Evolutionary conservation across 2,797 vertebrate genomes (phyloP), one percentile per base, ranked within the genome.

Genomic region (Neosilurus hyrtlii): DNA sequence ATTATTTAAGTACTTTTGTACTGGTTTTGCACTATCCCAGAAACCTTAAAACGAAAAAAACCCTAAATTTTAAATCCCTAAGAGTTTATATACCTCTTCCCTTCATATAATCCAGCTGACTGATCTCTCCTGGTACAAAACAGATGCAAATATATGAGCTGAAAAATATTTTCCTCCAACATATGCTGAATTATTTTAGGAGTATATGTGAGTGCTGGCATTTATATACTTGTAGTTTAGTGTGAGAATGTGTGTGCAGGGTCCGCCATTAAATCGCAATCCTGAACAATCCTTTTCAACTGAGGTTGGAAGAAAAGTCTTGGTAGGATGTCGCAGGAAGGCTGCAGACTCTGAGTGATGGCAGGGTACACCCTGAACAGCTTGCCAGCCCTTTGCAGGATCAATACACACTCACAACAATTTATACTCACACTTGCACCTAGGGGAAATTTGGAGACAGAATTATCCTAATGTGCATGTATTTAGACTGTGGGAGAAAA

Each of bases 71-170:
- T 56, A 59, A 78, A 78, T 51, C 61, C 10, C 0, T 30, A 76
- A 75, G 61, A 66, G 18, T 57, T 51, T 59, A 24, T 43, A 37
- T 24, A 14, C 14, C n/a, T 68, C 65, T 12, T 68, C 65, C 22
- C 30, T 79, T 83, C 30, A 63, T 57, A 52, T 57, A 52, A 24
- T 57, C 66, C 2, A 63, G 75, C 43, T 76, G 18, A 7, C 59
- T 73, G 30, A 26, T 70, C 30, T 61, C 57, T 73, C 51, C 61
- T 54, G 37, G 22, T 63, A 67, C 65, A 85, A 86, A 54, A 71
- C 26, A 84, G 80, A 82, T 84, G 86, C 22, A 86, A 84, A 62
- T 88, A 43, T 80, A 88, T 65, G 88, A 90, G 81, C 85, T 1
- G 24, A 35, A 52, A 80, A 52, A 71, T 65, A 65, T 73, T 77